Evolutionary conservation across 2,888 invertebrate species (phyloP), one percentile per base, ranked within the genome.

Genomic region (Maniola hyperantus): DNA sequence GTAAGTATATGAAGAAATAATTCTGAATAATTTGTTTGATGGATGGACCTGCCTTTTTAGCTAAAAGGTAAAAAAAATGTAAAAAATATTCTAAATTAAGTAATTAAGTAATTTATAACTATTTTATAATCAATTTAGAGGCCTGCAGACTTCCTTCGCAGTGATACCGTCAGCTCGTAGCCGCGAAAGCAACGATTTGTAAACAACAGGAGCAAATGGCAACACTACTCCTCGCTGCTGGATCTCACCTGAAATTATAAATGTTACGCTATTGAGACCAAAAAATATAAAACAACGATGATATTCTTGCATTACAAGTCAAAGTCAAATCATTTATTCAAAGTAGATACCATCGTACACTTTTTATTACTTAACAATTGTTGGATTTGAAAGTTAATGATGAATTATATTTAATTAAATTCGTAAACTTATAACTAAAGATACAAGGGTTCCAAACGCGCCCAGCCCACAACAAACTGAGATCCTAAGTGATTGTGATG

Each of bases 221-320:
- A 98, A 90, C 15, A 99, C 95, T 71, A 98, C 97, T 5, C 99
- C 99, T 68, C 97, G 96, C 73, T 97, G 95, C 89, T 99, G 99
- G 77, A 99, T 99, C 92, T 99, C 99, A 78, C 97, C 97, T 98
- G 82, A 51, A 87, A 82, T n/a, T 44, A 15, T 33, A 39, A 11
- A 62, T 15, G n/a, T 20, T 39, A n/a, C 34, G 0, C 34, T 54
- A 10, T 13, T n/a, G 26, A 26, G 26, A 26, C 26, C 26, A 26
- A 26, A 26, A 26, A 26, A 26, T 26, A 26, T 4, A 26, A 4
- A 26, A 26, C n/a, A 26, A 2, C 26, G 26, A 1, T 26, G 26
- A 26, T 26, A 26, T 26, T 26, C 26, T 26, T 4, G 2, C 26
- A 26, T 26, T 26, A 26, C 4, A 26, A 26, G 26, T 26, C 26